These are phyloP conservation scores for Telenomus remus DNA, from an alignment of 1,140 invertebrate species.

Conservation along the genomic window DNA sequence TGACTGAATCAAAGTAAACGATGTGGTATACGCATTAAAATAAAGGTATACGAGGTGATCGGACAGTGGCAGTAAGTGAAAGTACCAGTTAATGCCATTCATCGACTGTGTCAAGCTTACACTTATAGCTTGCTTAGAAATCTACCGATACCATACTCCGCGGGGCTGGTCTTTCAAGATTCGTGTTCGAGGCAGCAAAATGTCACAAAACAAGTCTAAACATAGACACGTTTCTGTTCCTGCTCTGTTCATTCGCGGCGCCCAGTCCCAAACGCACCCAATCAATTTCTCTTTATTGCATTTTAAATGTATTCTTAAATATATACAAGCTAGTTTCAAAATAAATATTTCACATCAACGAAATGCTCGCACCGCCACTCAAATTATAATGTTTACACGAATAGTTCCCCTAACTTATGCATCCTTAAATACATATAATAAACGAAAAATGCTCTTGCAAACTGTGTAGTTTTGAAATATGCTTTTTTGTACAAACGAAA, in stretches of 20 bases:
- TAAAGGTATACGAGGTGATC: slow-evolving; percentile 55
- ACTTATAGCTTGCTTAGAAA: slow-evolving; percentile 58
- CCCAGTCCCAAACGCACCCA: no score
- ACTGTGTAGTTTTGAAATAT: slow-evolving; percentile 33
- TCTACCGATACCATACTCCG: slow-evolving; percentile 52
- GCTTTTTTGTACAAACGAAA: slow-evolving; percentile 39
- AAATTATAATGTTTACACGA: slow-evolving; percentile 34
- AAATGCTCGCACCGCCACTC: no score
- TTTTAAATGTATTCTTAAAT: no score
- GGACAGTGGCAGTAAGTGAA: slow-evolving; percentile 65
- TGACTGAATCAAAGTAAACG: slow-evolving; percentile 12
- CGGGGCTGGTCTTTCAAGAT: slow-evolving; percentile 51
- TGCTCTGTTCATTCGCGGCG: no score
- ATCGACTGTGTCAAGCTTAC: slow-evolving; percentile 30
- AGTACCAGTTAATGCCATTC: slow-evolving; percentile 60
- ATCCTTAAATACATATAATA: slow-evolving; percentile 41
- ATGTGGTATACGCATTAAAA: slow-evolving; percentile 44
- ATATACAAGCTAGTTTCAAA: no score
- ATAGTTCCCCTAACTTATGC: slow-evolving; percentile 41
- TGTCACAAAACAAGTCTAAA: slow-evolving; percentile 29
- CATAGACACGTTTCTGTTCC: slow-evolving; percentile 48
- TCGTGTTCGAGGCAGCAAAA: slow-evolving; percentile 4
- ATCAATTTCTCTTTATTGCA: no score
- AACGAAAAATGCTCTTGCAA: slow-evolving; percentile 38
- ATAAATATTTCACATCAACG: no score